Percentiles rank a stretch among this genome's conserved stretches.
phyloP scores from a whole-genome alignment of 2,888 invertebrate genomes.

The Erynnis tages region DNA sequence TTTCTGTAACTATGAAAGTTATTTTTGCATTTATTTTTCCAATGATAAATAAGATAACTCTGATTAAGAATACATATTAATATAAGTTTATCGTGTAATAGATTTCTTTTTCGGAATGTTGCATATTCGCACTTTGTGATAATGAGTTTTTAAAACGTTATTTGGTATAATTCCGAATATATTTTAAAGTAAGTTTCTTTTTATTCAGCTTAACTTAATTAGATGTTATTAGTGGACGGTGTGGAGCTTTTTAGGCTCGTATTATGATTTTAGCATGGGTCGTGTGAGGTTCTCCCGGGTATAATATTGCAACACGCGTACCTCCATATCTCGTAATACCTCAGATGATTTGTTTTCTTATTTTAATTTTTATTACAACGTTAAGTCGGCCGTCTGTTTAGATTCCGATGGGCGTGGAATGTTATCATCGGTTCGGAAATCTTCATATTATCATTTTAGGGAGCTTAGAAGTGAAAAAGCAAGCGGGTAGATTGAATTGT shows the following conservation, averaged over 20 bases:
- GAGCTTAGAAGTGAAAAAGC: slow-evolving; percentile 65
- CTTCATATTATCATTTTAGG: slow-evolving; percentile 54
- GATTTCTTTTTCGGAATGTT: slow-evolving; percentile 61
- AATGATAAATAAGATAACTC: slow-evolving; percentile 53
- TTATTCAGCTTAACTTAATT: slow-evolving; percentile 49
- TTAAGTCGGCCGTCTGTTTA: slow-evolving; percentile 48
- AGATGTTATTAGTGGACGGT: slow-evolving; percentile 33
- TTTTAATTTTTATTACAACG: slow-evolving; percentile 71
- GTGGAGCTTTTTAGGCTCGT: slow-evolving; percentile 19
- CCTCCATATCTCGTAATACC: slow-evolving; percentile 71
- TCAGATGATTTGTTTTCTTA: slow-evolving; percentile 75
- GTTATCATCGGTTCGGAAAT: slow-evolving; percentile 47
- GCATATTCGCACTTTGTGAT: slow-evolving; percentile 75
- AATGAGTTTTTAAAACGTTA: slow-evolving; percentile 66
- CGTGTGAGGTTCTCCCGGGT: slow-evolving; percentile 41
- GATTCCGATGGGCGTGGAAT: slow-evolving; percentile 40
- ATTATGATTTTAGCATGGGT: slow-evolving; percentile 18
- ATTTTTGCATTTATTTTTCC: slow-evolving; percentile 70
- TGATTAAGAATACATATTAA: slow-evolving; percentile 50
- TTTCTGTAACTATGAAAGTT: slow-evolving; percentile 31
- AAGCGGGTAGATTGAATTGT: slow-evolving; percentile 79
- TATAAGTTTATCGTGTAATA: slow-evolving; percentile 49
- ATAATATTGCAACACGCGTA: slow-evolving; percentile 49
- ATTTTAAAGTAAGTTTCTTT: slow-evolving; percentile 54
- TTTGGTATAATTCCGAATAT: slow-evolving; percentile 58